Conservation (phyloP, 2,113 vertebrate genomes). For the Cryptomyrus ogoouensis region DNA sequence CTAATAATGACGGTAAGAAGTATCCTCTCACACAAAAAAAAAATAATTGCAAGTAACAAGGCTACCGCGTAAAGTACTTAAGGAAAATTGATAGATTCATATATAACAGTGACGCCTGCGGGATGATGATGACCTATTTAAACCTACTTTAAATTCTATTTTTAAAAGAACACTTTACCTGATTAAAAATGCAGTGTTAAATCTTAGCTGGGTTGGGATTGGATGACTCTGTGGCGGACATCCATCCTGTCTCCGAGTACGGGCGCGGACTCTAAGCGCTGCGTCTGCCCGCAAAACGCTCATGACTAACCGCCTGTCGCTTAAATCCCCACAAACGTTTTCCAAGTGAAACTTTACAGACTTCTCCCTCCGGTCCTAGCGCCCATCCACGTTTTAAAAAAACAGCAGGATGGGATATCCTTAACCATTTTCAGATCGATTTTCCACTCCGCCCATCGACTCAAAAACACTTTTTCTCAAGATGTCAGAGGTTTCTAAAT, state of each 20-base stretch:
- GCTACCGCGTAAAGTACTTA: not conserved
- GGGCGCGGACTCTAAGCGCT: not conserved
- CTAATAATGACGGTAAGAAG: not conserved
- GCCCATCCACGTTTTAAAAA: slow-evolving; percentile 31
- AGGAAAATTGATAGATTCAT: not conserved
- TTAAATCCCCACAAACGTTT: not conserved
- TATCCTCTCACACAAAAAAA: not conserved
- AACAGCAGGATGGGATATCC: not conserved
- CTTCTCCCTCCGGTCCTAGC: slow-evolving; percentile 44
- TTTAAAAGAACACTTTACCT: slow-evolving; percentile 13
- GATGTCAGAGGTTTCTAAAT: not conserved
- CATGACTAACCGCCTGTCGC: not conserved
- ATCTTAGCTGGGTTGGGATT: not conserved
- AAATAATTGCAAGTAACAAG: not conserved
- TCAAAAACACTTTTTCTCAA: not conserved
- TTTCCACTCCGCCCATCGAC: not conserved
- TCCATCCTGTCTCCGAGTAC: not conserved
- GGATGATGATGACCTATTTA: not conserved
- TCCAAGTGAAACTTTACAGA: not conserved
- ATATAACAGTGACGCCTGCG: not conserved
- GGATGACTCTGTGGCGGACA: not conserved
- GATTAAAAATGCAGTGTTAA: slow-evolving; percentile 2
- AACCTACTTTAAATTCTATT: not conserved
- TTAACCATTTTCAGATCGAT: not conserved
- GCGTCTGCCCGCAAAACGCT: not conserved